These are phyloP conservation scores for Nomada fucata DNA, from an alignment of 2,888 invertebrate genomes.

Conservation along the genomic window DNA sequence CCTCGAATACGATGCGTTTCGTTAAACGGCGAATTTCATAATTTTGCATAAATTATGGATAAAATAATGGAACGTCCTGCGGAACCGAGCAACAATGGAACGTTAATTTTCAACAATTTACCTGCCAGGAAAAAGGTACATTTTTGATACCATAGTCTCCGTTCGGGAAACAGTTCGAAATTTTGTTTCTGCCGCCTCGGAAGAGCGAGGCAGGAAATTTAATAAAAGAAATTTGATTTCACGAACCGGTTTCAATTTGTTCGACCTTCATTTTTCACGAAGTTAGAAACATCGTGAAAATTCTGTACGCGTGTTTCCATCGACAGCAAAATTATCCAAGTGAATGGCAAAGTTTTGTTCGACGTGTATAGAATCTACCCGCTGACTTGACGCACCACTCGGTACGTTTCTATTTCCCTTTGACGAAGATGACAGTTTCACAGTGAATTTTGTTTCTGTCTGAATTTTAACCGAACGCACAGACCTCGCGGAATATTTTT, in stretches of 20 bases:
- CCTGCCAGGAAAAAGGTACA: not conserved
- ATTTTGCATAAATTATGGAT: not conserved
- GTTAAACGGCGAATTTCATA: not conserved
- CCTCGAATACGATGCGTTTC: not conserved
- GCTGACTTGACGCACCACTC: too few relatives aligned
- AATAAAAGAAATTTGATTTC: slow-evolving; percentile 1
- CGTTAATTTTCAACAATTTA: not conserved
- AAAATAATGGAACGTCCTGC: too few relatives aligned
- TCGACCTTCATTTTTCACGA: slow-evolving; percentile 1
- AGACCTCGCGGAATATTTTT: too few relatives aligned
- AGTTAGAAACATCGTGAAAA: not conserved
- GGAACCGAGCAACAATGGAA: not conserved
- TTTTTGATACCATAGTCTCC: not conserved
- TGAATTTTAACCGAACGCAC: too few relatives aligned
- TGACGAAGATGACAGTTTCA: too few relatives aligned
- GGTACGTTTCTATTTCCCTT: too few relatives aligned
- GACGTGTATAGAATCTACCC: too few relatives aligned
- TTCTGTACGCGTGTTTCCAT: slow-evolving; percentile 27
- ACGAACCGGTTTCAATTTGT: not conserved
- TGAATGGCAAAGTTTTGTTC: slow-evolving; percentile 18
- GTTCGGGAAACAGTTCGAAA: not conserved
- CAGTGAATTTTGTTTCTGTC: too few relatives aligned
- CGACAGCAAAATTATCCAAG: slow-evolving; percentile 10
- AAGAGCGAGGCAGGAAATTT: not conserved
- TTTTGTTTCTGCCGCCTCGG: not conserved